Evolutionary conservation across 2,113 vertebrate species (phyloP).

Genomic region (Xenotilapia flavipinnis): DNA sequence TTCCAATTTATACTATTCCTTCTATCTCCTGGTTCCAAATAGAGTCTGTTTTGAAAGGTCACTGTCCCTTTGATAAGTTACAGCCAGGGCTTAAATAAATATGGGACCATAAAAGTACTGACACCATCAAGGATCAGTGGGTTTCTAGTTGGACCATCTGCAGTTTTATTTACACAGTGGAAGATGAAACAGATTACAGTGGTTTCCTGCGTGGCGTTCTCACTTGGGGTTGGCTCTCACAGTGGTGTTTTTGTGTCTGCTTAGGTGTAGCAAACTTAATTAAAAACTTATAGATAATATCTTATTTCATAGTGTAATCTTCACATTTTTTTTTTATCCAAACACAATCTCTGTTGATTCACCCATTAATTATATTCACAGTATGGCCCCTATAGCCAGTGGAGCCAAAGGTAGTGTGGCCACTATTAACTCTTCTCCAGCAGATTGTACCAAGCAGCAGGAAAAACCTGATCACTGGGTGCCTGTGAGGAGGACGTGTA

Average conservation of each 20-base stretch:
- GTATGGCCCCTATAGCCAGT: neutral
- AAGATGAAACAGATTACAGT: neutral
- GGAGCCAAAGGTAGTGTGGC: neutral
- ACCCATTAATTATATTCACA: neutral
- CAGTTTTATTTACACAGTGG: neutral
- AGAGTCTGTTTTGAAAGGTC: neutral
- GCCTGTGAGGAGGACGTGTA: neutral
- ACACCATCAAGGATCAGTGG: neutral
- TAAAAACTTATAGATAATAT: neutral
- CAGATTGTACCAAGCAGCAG: neutral
- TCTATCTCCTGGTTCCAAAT: neutral
- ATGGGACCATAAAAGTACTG: neutral
- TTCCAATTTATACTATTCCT: neutral
- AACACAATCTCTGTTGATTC: neutral
- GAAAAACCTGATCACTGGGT: neutral
- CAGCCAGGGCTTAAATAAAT: neutral
- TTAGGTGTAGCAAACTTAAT: neutral
- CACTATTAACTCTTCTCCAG: neutral
- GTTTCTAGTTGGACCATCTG: neutral
- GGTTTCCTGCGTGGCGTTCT: accelerated
- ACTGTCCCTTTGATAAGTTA: neutral
- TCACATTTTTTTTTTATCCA: neutral
- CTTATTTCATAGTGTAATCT: neutral
- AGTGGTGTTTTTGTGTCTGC: neutral
- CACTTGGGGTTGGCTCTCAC: neutral